A percentile compares a stretch with the other conserved stretches of the same genome.
phyloP scores from a whole-genome alignment of 2,797 vertebrate species.

The Bothrops alternatus region DNA sequence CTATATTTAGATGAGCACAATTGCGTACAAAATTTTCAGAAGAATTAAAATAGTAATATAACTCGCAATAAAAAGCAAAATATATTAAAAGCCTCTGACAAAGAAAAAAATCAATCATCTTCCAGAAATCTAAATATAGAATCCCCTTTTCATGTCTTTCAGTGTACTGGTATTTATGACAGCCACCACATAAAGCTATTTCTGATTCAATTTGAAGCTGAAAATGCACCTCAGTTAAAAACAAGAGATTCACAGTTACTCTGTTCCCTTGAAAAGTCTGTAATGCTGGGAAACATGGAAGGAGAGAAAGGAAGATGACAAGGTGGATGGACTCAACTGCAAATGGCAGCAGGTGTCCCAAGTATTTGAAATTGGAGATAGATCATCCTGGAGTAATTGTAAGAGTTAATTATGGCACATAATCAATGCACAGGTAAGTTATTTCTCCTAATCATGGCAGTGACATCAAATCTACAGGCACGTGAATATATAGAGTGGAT shows the following conservation, averaged over 20 bases:
- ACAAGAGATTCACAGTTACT: background rate
- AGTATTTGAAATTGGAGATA: background rate
- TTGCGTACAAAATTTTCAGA: background rate
- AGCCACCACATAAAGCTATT: background rate
- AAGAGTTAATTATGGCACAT: background rate
- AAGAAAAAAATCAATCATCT: background rate
- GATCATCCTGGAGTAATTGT: background rate
- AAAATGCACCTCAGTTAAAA: background rate
- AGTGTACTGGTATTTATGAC: background rate
- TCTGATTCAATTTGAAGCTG: background rate
- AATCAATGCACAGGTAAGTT: background rate
- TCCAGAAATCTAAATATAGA: background rate
- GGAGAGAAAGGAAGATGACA: background rate
- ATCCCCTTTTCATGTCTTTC: background rate
- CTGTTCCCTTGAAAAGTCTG: background rate
- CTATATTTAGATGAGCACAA: background rate
- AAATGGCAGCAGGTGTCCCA: background rate
- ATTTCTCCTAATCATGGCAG: background rate
- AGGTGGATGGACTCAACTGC: background rate
- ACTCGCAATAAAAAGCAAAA: background rate
- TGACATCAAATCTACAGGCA: background rate
- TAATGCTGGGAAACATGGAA: background rate
- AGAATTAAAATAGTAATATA: background rate
- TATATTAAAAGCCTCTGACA: background rate
- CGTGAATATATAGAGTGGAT: background rate